Conservation (phyloP, 2,888 invertebrate species). For the Volucella zonaria region DNA sequence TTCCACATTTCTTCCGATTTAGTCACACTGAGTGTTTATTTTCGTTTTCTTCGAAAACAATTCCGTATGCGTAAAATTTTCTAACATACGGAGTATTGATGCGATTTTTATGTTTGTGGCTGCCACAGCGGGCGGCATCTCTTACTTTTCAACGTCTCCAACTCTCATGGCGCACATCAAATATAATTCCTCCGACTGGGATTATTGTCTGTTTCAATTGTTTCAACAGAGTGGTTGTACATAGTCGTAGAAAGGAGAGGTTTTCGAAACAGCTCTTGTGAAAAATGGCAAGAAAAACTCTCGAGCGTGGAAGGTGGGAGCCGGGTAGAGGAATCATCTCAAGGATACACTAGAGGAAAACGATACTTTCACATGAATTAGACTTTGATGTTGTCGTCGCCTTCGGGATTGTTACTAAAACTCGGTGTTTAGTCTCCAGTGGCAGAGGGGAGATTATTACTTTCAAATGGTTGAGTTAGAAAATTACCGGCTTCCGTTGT, state of each 20-base stretch:
- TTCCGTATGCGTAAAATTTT: conserved; percentile 55
- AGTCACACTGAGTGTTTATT: neutral
- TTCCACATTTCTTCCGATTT: conserved; percentile 29
- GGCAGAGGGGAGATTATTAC: conserved; percentile 51
- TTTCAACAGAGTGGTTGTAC: neutral
- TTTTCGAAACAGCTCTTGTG: neutral
- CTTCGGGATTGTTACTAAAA: conserved; percentile 34
- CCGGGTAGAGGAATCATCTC: conserved; percentile 42
- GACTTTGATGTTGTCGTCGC: conserved; percentile 62
- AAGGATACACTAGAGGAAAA: conserved; percentile 49
- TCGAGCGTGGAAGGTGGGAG: neutral
- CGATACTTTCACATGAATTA: conserved; percentile 64
- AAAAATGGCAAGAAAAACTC: neutral
- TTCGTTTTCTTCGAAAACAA: conserved; percentile 38
- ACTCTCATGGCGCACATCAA: conserved; percentile 38
- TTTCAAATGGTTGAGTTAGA: conserved; percentile 67
- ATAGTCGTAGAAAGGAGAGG: no score
- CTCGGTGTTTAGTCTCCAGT: conserved; percentile 2
- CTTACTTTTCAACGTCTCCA: no score
- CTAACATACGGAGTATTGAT: conserved; percentile 37
- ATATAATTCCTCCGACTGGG: conserved; percentile 40
- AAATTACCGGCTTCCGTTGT: conserved; percentile 65
- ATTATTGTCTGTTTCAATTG: conserved; percentile 55
- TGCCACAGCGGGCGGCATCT: conserved; percentile 1
- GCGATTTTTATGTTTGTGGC: conserved; percentile 66